Evolutionary conservation across 2,888 invertebrate genomes (phyloP), one percentile per base, ranked within the genome.

Genomic region (Nyleta sp.): DNA sequence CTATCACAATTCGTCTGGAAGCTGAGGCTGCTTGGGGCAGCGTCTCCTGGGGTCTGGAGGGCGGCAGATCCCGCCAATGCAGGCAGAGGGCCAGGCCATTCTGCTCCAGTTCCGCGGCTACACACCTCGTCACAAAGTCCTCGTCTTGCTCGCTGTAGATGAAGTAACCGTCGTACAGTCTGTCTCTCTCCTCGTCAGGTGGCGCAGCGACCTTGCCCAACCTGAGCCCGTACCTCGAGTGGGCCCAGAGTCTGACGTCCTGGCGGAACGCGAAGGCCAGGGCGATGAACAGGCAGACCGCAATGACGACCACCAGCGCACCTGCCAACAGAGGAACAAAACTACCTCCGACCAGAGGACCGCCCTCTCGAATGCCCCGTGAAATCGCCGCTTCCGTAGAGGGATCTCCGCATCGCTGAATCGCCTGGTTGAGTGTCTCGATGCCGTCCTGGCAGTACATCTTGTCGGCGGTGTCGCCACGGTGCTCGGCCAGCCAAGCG

Each of bases 71-170:
- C 1, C 90, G 81, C 88, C 85, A 92, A 82, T 89, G 95, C 82
- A 95, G 91, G 87, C 95, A 95, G 76, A 97, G 92, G 4, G 94
- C 91, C 82, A 94, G 92, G n/a, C 93, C 92, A 31, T 93, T 92
- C 86, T 95, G 95, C 91, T 96, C 96, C 79, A 97, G 91, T 87
- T 95, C 95, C 0, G 92, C 85, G 90, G 94, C 92, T 91, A 96
- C 86, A 92, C 94, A 91, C 92, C 95, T 91, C 91, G 94, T 90
- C 90, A 95, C 92, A 92, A 94, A 92, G 92, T 95, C 91, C 92
- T 95, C 93, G 87, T 97, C 96, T 83, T 95, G 93, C 83, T 94
- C 94, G 90, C 95, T 95, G 92, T 97, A 97, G 79, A 96, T 94
- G 88, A 97, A 94, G 91, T 97, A 97, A 73, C 96, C 96, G 90